Evolutionary conservation across 2,888 invertebrate species (phyloP).

Genomic region (Agrenia bidenticulata): DNA sequence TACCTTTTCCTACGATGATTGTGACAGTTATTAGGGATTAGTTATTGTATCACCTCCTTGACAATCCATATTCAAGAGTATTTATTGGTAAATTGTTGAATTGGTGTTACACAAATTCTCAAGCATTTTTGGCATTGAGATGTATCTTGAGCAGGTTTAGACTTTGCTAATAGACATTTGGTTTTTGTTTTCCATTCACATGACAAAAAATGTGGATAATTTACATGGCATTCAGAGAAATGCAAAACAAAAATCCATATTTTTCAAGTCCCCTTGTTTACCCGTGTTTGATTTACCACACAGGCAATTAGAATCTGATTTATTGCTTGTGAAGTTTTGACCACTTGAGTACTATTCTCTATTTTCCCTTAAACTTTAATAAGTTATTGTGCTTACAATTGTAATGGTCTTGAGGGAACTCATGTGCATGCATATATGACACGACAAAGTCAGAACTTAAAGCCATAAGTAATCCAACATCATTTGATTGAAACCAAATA

Average conservation of each 20-base stretch:
- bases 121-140: too few species aligned
- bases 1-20: too few species aligned
- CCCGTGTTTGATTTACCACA: constrained; percentile 43
- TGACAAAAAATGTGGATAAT: too few species aligned
- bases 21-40: too few species aligned
- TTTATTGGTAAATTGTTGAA: too few species aligned
- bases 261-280: background rate
- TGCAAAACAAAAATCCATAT: background rate
- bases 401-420: background rate
- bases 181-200: too few species aligned
- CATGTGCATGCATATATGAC: background rate
- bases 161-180: too few species aligned
- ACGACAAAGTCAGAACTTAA: background rate
- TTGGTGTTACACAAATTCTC: too few species aligned
- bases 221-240: too few species aligned
- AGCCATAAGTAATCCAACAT: background rate
- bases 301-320: constrained; percentile 47
- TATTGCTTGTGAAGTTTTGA: constrained; percentile 32
- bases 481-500: constrained; percentile 38
- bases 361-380: constrained; percentile 9
- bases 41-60: too few species aligned
- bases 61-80: too few species aligned
- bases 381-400: constrained; percentile 4
- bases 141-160: too few species aligned
- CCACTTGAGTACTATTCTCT: background rate